Evolutionary conservation across 2,797 vertebrate genomes (phyloP).

Genomic region (Anabas testudineus): DNA sequence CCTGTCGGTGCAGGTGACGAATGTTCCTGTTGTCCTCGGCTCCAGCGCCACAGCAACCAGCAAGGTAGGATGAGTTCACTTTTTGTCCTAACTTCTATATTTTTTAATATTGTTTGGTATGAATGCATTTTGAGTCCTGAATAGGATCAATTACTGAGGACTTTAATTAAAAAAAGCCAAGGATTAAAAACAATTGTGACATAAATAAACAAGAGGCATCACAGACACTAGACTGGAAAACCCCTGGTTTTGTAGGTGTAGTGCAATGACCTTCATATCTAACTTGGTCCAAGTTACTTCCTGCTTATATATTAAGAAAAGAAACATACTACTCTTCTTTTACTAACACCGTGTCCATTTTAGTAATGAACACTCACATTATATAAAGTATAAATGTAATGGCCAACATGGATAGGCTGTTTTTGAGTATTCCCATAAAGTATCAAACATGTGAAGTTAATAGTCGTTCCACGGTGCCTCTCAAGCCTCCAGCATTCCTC

Average conservation of each 20-base stretch:
- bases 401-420: slow-evolving; percentile 3
- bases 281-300: background rate
- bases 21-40: slow-evolving; percentile 86
- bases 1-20: slow-evolving; percentile 90
- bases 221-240: background rate
- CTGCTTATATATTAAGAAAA: background rate
- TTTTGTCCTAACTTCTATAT: no score
- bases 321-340: slow-evolving; percentile 1
- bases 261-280: background rate
- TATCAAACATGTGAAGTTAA: slow-evolving; percentile 79
- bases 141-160: background rate
- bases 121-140: background rate
- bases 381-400: slow-evolving; percentile 3
- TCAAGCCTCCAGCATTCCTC: slow-evolving; percentile 78
- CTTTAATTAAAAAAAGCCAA: no score
- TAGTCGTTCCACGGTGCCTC: slow-evolving; percentile 76
- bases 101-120: background rate
- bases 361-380: background rate
- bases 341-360: background rate
- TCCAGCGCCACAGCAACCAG: slow-evolving; percentile 89
- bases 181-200: no score
- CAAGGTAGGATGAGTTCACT: slow-evolving; percentile 77
- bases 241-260: no score
- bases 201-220: no score
- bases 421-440: slow-evolving; percentile 57